A percentile compares a stretch with the other conserved stretches of the same genome.
Conservation (phyloP, 2,888 invertebrate species). For the Nomada fucata region DNA sequence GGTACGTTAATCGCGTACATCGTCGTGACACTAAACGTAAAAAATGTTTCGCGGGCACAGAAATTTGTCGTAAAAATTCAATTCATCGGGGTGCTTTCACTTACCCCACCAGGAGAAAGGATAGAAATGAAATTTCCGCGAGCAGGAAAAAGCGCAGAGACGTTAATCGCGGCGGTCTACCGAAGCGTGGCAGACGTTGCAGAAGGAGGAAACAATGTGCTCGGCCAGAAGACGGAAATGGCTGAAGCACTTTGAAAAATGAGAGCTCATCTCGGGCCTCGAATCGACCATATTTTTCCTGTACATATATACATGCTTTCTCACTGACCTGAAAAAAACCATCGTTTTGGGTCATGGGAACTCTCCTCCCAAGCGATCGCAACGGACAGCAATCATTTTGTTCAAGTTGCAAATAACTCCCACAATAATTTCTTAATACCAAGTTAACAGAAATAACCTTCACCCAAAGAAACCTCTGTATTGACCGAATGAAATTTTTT, state of each 20-base stretch:
- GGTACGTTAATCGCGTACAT: too few relatives aligned
- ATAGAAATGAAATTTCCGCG: constrained; percentile 20
- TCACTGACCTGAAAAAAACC: background rate
- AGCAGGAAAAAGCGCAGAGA: constrained; percentile 6
- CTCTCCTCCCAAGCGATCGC: background rate
- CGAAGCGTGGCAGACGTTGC: background rate
- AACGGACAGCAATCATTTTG: background rate
- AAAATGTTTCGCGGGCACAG: background rate
- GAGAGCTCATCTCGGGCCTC: constrained; percentile 32
- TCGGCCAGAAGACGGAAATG: constrained; percentile 28
- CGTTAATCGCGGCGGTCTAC: constrained; percentile 21
- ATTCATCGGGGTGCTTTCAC: background rate
- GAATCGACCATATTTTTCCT: constrained; percentile 2
- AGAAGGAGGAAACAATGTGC: constrained; percentile 8
- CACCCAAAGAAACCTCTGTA: too few relatives aligned
- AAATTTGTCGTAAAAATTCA: constrained; percentile 4
- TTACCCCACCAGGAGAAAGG: background rate
- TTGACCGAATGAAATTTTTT: too few relatives aligned
- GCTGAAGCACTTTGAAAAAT: constrained; percentile 50
- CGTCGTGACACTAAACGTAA: background rate
- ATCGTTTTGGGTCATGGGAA: background rate
- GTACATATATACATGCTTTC: background rate
- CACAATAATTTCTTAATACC: too few relatives aligned
- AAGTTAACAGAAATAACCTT: too few relatives aligned
- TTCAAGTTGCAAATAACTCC: background rate